Evolutionary conservation across 2,888 invertebrate species (phyloP), one percentile per base, ranked within the genome.

Genomic region (Ophion costatus): DNA sequence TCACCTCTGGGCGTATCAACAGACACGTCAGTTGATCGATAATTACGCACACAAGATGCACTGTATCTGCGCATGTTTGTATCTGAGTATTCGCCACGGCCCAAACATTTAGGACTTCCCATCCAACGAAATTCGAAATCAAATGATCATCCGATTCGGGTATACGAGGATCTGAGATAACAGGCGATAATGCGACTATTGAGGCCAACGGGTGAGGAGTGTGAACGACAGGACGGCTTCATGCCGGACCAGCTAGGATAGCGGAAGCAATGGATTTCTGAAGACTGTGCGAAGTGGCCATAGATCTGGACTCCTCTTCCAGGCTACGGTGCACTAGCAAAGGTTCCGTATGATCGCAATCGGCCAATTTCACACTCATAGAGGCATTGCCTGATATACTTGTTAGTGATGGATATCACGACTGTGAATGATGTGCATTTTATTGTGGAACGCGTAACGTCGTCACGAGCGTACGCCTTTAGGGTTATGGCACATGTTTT

Each of bases 381-480:
- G 14, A 63, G 38, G 9, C 74, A 59, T 20, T 63, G 9, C 24
- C 61, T 74, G 74, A 74, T 74, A 51, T 57, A 33, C 6, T 38
- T 20, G 51, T 45, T 59, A 56, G 4, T 22, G 1, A 56, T 59
- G 42, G 38, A 42, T 57, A 77, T 61, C 24, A 75, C 29, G 29
- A 64, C 57, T 42, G 67, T 56, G 57, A 29, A 76, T 56, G n/a
- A 38, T 24, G 42, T 33, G 22, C 22, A 56, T 69, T 45, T 77
- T 51, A 38, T 66, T 67, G 57, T 38, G 67, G 56, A 66, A 76
- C 67, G 67, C 57, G 51, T 76, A 76, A 76, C 66, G 66, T n/a
- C 17, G 38, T 24, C 3, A 22, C 63, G 22, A 66, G 56, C 22
- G 38, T 22, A 76, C 29, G n/a, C 22, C 45, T 45, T 61, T 29